phyloP scores from a whole-genome alignment of 2,888 invertebrate genomes.

The Aphodius granarius region DNA sequence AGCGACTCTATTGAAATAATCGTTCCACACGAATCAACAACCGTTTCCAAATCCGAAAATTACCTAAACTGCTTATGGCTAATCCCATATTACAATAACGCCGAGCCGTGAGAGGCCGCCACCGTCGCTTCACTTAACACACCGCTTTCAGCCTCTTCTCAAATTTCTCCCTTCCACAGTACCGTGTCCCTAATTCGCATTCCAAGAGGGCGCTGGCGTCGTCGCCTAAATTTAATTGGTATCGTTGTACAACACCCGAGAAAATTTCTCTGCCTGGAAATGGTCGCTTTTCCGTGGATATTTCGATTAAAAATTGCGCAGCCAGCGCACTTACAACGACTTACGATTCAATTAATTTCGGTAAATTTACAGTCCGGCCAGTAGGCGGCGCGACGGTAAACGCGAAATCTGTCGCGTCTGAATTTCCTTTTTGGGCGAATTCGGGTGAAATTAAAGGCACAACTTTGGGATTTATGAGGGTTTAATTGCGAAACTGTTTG shows the following conservation, averaged over 20 bases:
- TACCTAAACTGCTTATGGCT: not conserved
- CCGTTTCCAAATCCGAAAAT: not conserved
- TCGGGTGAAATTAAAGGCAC: not conserved
- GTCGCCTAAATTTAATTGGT: conserved; percentile 5
- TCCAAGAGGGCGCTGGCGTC: conserved; percentile 1
- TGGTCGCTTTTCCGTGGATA: conserved; percentile 3
- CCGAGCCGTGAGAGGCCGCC: not conserved
- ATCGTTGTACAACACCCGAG: conserved; percentile 12
- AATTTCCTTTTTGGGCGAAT: not conserved
- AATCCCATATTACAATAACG: conserved; percentile 5
- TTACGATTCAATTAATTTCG: conserved; percentile 14
- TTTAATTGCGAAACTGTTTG: not conserved
- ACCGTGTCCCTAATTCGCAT: not conserved
- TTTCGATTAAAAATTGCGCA: conserved; percentile 11
- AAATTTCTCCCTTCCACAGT: not conserved
- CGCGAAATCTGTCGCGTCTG: not conserved
- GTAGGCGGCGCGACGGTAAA: not conserved
- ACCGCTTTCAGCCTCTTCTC: not conserved
- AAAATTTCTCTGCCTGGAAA: conserved; percentile 1
- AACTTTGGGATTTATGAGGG: not conserved
- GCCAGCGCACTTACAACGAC: conserved; percentile 6
- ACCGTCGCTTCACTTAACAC: not conserved
- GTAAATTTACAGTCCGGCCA: conserved; percentile 1
- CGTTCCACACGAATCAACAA: not conserved
- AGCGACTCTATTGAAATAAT: not conserved